Conservation (phyloP, 2,797 vertebrate species). For the Tiaroga cobitis region DNA sequence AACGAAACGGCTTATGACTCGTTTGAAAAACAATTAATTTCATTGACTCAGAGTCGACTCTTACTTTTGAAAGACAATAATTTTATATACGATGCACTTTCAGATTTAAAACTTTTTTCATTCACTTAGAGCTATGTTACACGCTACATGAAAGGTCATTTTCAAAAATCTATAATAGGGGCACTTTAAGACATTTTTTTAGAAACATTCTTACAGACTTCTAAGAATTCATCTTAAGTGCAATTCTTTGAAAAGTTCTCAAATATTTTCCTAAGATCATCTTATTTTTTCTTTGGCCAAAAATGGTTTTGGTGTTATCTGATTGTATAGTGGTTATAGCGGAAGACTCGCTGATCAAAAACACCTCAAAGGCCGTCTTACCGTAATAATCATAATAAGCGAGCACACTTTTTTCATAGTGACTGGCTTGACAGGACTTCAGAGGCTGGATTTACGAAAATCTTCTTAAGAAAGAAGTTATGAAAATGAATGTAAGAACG, state of each 20-base stretch:
- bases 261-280: background rate
- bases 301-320: background rate
- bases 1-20: too few species aligned
- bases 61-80: too few species aligned
- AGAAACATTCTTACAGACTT: background rate
- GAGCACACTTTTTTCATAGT: conserved; percentile 2
- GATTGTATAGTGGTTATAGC: background rate
- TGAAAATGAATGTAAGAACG: background rate
- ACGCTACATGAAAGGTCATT: too few species aligned
- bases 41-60: too few species aligned
- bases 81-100: too few species aligned
- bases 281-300: background rate
- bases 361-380: background rate
- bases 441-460: background rate
- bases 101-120: too few species aligned
- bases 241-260: background rate
- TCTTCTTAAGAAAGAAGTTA: conserved; percentile 2
- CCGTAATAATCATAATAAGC: conserved; percentile 1
- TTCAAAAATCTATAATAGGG: too few species aligned
- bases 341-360: background rate
- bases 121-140: too few species aligned
- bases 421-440: conserved; percentile 1
- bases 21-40: too few species aligned
- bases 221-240: background rate
- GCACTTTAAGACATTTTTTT: background rate